A percentile compares a stretch with the other conserved stretches of the same genome.
These are phyloP conservation scores for Drosophila kuntzei DNA, from an alignment of 2,888 invertebrate species.

Conservation along the genomic window DNA sequence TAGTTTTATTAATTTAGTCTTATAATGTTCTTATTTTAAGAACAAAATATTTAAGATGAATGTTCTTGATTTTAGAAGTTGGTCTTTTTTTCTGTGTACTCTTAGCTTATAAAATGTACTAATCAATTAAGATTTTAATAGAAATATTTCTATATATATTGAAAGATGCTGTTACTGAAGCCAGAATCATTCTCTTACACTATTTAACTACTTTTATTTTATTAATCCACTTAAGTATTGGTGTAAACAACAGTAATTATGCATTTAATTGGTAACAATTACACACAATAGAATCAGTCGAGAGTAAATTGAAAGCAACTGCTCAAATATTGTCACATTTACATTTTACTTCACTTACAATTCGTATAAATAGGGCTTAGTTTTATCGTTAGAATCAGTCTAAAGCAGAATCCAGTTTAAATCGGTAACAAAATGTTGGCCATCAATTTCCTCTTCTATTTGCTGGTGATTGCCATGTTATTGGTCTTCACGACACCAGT, in stretches of 20 bases:
- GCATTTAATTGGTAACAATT: constrained; percentile 1
- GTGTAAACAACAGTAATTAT: not conserved
- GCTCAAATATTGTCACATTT: constrained; percentile 14
- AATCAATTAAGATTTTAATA: not conserved
- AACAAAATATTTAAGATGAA: too few species aligned
- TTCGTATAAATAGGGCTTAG: constrained; percentile 10
- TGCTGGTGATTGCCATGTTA: constrained; percentile 26
- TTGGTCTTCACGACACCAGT: constrained; percentile 32
- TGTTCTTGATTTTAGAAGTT: too few species aligned
- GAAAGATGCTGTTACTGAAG: too few species aligned
- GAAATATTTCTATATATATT: not conserved
- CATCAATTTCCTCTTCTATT: constrained; percentile 23
- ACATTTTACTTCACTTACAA: not conserved
- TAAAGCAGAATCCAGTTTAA: not conserved
- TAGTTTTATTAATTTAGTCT: too few species aligned
- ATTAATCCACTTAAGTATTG: too few species aligned
- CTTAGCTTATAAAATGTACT: not conserved
- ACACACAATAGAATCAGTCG: not conserved
- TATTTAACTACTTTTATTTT: too few species aligned
- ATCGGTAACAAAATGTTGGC: constrained; percentile 27
- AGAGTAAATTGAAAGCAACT: not conserved
- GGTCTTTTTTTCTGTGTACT: too few species aligned
- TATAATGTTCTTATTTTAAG: too few species aligned
- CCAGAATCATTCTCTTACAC: too few species aligned
- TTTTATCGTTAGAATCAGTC: constrained; percentile 3